Conservation (phyloP, 1,140 invertebrate genomes). For the Limonius californicus region DNA sequence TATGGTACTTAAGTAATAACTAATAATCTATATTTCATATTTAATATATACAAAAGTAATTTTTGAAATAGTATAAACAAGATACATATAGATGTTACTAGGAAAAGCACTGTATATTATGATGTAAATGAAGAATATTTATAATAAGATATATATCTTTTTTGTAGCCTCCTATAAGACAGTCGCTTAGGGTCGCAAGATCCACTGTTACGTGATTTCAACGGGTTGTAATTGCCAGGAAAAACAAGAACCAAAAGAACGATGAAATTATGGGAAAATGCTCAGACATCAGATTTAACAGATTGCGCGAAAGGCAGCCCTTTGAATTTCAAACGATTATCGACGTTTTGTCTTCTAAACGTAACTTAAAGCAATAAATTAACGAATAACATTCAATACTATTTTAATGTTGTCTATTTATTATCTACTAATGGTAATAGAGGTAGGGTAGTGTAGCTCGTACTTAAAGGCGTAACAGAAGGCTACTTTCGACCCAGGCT, state of each 20-base stretch:
- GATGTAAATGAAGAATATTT: constrained; percentile 21
- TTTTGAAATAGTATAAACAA: constrained; percentile 41
- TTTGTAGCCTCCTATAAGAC: constrained; percentile 47
- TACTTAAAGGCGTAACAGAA: constrained; percentile 16
- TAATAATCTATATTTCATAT: constrained; percentile 42
- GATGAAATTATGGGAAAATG: background rate
- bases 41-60: constrained; percentile 41
- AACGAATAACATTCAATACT: constrained; percentile 43
- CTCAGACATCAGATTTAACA: background rate
- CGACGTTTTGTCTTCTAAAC: constrained; percentile 45
- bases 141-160: constrained; percentile 32
- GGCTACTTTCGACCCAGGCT: constrained; percentile 41
- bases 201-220: constrained; percentile 39
- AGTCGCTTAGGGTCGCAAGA: constrained; percentile 45
- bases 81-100: constrained; percentile 44
- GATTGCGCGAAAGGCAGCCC: constrained; percentile 2
- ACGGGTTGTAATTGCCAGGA: constrained; percentile 23
- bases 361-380: constrained; percentile 49
- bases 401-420: constrained; percentile 36
- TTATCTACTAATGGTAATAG: constrained; percentile 40
- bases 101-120: constrained; percentile 43
- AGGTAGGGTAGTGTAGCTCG: constrained; percentile 31
- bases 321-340: constrained; percentile 10
- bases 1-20: constrained; percentile 43
- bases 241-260: background rate